Base-by-base conservation (phyloP, 1,140 invertebrate species). In the Temnothorax curvispinosus region DNA sequence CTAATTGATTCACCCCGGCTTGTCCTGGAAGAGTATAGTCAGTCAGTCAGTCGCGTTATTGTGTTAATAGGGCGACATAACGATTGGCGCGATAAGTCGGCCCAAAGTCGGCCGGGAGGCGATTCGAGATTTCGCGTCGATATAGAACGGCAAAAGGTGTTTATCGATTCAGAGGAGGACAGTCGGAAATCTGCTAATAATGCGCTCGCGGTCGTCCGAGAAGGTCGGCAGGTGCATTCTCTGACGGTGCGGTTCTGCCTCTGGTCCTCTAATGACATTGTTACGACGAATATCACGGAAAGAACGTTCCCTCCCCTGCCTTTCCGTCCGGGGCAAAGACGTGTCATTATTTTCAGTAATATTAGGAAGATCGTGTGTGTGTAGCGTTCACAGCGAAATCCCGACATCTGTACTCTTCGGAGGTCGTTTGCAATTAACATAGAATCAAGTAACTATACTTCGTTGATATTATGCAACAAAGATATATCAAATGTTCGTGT, bases 1-100 rank as follows among this genome's bases (percentile, higher is more conserved):
- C 99, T 90, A 99, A 95, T 96, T 99, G 99, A 96, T 99, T 99
- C 18, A 99, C 98, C 87, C 98, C 99, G 7, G 98, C 98, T 96
- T 99, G 98, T 94, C 98, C 98, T 99, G 96, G 18, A 95, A 96
- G 64, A 67, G 18, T 41, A 38, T 38, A 65, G 18, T n/a, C 47
- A 38, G 64, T 74, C 54, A 27, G 50, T 85, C 21, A 44, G 54
- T 76, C 77, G 32, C 32, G 71, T 82, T 50, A 32, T 52, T 65
- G 18, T 15, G 54, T 62, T 76, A 71, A 54, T 56, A 47, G 85
- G 78, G 56, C 69, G 67, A 81, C 64, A 54, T 35, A 47, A 76
- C 38, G 52, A 65, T 56, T 27, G 56, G 11, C 35, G 44, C 71
- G 52, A 50, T 21, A 65, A 50, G 41, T 41, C 27, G 8, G 15